Base-by-base conservation (phyloP, 2,888 invertebrate species). In the Venusia cambrica region DNA sequence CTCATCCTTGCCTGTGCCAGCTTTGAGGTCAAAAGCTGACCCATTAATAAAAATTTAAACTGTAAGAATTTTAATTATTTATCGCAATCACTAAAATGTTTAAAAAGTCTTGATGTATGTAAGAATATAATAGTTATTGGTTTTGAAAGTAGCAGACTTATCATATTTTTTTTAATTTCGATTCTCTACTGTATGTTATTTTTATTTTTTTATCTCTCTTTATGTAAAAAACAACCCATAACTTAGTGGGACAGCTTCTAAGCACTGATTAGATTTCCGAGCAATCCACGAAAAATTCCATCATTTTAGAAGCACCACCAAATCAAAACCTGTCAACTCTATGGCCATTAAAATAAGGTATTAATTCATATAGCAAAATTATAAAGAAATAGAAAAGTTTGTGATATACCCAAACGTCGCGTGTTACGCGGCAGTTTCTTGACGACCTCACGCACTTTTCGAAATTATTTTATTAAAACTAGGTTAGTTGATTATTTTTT, bases 401-500 rank as follows among this genome's bases (percentile, higher is more conserved):
- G 68, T 61, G 42, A 47, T 48, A 52, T 29, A 48, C 47, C 55
- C 47, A 51, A 51, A 51, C 45, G 25, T 77, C 51, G 85, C 85
- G 84, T 85, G 85, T 60, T 53, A 52, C 48, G 36, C 46, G 54
- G 76, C 71, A 73, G 73, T 85, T 74, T 73, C 48, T 56, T 56
- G 64, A 71, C 70, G 63, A 65, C 49, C 72, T 69, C 85, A 85
- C 85, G 85, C 85, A 85, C 79, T 73, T 54, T 42, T 69, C 69
- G 62, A 83, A 84, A 85, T 83, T 75, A 83, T 84, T 84, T 81
- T 84, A 81, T 79, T 83, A 81, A 57, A 81, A 78, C 73, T 74
- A 76, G 80, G 72, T 73, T 74, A 76, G 71, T 70, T 73, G 65
- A 68, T 68, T 74, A 73, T 73, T 81, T 76, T 72, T 75, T 70